phyloP scores from a whole-genome alignment of 2,797 vertebrate species.

The Netta rufina region DNA sequence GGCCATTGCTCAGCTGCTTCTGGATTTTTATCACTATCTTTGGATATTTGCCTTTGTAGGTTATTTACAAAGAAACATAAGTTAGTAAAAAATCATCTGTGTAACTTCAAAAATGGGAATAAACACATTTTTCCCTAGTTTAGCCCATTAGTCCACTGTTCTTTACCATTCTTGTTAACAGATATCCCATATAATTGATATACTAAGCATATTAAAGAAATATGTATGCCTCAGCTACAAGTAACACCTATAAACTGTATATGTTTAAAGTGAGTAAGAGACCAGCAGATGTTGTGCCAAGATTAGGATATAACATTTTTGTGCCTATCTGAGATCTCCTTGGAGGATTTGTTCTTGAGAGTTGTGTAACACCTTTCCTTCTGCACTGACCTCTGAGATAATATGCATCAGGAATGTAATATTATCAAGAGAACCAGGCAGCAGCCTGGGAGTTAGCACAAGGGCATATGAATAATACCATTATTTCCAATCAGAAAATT shows the following conservation, averaged over 20 bases:
- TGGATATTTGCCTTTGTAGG: neutral
- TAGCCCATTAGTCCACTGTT: neutral
- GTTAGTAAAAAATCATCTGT: neutral
- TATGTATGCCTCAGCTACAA: neutral
- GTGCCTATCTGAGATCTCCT: conserved; percentile 17
- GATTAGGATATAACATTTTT: neutral
- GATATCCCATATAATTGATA: neutral
- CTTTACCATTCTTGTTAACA: neutral
- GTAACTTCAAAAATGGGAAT: neutral
- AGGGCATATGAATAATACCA: conserved; percentile 68
- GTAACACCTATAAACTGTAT: neutral
- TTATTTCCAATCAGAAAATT: conserved; percentile 66
- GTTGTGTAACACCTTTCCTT: conserved; percentile 62
- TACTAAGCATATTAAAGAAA: neutral
- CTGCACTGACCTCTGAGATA: conserved; percentile 64
- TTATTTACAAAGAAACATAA: neutral
- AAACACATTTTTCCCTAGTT: neutral
- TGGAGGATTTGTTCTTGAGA: conserved; percentile 37
- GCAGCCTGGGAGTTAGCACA: conserved; percentile 62
- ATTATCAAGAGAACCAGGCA: conserved; percentile 55
- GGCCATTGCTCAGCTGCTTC: neutral
- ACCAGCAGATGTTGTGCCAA: conserved; percentile 11
- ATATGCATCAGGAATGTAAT: conserved; percentile 27
- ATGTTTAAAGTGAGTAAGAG: neutral
- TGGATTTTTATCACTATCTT: neutral